Evolutionary conservation across 2,888 invertebrate genomes (phyloP).

Genomic region (Tanypteryx hageni): DNA sequence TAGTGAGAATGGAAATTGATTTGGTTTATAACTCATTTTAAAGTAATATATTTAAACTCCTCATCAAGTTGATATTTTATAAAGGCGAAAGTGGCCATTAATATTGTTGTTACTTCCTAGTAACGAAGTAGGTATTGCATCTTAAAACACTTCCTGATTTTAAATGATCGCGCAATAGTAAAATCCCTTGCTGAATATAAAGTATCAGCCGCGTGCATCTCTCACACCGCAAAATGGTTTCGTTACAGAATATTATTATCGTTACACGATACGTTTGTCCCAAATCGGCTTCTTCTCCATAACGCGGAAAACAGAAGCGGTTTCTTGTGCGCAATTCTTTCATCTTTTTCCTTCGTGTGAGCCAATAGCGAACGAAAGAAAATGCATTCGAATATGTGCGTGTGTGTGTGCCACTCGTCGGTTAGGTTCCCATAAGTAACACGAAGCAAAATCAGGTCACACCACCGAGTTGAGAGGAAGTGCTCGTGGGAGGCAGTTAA

Average conservation of each 20-base stretch:
- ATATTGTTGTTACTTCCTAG: neutral
- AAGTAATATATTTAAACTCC: too few relatives aligned
- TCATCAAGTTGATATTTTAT: neutral
- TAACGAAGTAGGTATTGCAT: neutral
- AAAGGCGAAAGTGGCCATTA: neutral
- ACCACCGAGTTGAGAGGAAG: neutral
- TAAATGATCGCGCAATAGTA: neutral
- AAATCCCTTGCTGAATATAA: neutral
- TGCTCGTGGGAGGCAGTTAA: neutral
- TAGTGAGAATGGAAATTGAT: too few relatives aligned
- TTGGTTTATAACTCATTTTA: too few relatives aligned
- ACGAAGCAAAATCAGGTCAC: conserved; percentile 28
- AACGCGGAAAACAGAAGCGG: neutral
- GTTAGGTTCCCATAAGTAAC: conserved; percentile 29
- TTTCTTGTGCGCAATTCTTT: neutral
- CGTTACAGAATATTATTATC: neutral
- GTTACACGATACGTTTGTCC: neutral
- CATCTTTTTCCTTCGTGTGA: neutral
- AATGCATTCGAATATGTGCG: neutral
- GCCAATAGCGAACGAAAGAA: neutral
- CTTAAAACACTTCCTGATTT: neutral
- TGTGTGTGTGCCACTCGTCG: neutral
- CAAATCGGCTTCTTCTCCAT: neutral
- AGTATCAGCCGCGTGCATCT: neutral
- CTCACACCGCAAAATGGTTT: conserved; percentile 15